Evolutionary conservation across 2,888 invertebrate species (phyloP), one percentile per base, ranked within the genome.

Genomic region (Hylaea fasciaria): DNA sequence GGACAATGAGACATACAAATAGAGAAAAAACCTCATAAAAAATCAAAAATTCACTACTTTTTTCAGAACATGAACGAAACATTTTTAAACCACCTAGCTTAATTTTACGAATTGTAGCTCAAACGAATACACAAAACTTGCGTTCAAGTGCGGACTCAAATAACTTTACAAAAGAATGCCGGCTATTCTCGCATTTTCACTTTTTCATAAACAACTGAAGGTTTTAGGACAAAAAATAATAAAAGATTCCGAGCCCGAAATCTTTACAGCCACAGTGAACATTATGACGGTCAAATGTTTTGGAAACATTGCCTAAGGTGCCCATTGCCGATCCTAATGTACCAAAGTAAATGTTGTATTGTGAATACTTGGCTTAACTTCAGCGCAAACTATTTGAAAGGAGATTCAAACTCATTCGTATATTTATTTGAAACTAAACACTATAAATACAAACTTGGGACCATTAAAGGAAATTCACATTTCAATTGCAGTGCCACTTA

Each of bases 231-330:
- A 40, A 47, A 49, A 49, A 44, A 54, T 49, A 37, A 50, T 48
- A 49, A 44, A 60, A 50, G 32, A 54, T 40, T 12, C 22, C 17
- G 32, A 12, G 39, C 13, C 45, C 9, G 37, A 54, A 54, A 54
- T 46, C 37, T 53, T 44, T 12, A 35, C 11, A 39, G 39, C 54
- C n/a, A 32, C 54, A 44, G 56, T 29, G 43, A 57, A 52, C 56
- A 56, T 57, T 49, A 61, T 28, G 47, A 32, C 48, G 58, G 16
- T 14, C 51, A 44, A 56, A 56, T 55, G 58, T 58, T 53, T 59
- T 44, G 56, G 59, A 60, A 60, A 46, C 57, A 49, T 57, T 57
- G 45, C 11, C 10, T 22, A n/a, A 43, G 54, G 56, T 44, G 17
- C 43, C 54, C 64, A 56, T 59, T 54, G 44, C 16, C 56, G 58